Evolutionary conservation across 2,888 invertebrate genomes (phyloP).

Genomic region (Noctuana brunneofusca): DNA sequence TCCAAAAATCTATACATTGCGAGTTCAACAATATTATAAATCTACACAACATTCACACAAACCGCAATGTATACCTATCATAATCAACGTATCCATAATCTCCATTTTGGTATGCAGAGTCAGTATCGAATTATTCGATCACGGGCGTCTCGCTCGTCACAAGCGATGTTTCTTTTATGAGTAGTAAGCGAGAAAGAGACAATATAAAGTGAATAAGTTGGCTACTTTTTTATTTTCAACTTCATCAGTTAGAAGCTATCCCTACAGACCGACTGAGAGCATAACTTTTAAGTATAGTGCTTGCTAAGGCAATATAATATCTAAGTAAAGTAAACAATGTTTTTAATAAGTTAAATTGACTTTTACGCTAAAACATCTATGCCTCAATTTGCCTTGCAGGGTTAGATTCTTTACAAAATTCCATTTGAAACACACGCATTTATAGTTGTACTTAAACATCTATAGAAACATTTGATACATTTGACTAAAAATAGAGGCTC

Average conservation of each 20-base stretch:
- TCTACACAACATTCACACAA: conserved; percentile 24
- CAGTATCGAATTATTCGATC: conserved; percentile 40
- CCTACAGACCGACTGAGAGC: conserved; percentile 16
- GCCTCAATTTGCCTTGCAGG: background rate
- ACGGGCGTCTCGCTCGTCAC: conserved; percentile 43
- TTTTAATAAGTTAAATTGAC: conserved; percentile 22
- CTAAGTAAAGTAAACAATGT: conserved; percentile 27
- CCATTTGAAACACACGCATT: background rate
- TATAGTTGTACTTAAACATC: background rate
- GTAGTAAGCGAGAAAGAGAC: conserved; percentile 46
- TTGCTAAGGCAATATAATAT: conserved; percentile 10
- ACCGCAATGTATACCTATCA: conserved; percentile 37
- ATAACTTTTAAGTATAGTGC: conserved; percentile 18
- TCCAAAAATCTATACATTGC: conserved; percentile 35
- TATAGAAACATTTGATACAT: conserved; percentile 16
- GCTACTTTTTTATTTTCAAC: conserved; percentile 28
- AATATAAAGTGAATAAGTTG: conserved; percentile 36
- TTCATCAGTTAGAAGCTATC: conserved; percentile 25
- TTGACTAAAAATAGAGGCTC: conserved; percentile 53
- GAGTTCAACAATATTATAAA: conserved; percentile 30
- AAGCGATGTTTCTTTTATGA: conserved; percentile 33
- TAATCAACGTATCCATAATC: conserved; percentile 37
- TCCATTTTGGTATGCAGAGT: conserved; percentile 37
- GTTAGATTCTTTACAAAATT: conserved; percentile 9
- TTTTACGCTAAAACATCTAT: conserved; percentile 21